Conservation (phyloP, 2,797 vertebrate genomes). For the Sebastes itinus region DNA sequence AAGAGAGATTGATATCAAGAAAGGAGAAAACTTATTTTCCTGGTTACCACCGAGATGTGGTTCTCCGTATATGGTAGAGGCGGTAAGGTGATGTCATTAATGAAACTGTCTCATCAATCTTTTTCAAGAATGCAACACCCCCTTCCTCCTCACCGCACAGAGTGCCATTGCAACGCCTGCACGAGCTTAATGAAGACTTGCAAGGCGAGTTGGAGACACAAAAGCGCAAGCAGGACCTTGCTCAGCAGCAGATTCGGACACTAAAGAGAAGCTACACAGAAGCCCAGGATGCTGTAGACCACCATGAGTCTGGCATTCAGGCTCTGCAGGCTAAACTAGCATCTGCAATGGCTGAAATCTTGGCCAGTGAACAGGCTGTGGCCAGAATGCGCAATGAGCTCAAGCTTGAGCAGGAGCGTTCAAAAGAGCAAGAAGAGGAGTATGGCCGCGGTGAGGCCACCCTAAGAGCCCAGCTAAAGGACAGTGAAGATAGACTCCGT, state of each 20-base stretch:
- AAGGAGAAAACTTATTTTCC: constrained; percentile 42
- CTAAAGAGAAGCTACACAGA: constrained; percentile 93
- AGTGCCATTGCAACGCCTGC: constrained; percentile 91
- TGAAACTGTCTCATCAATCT: constrained; percentile 92
- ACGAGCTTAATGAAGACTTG: constrained; percentile 92
- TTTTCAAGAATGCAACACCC: constrained; percentile 93
- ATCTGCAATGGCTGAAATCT: constrained; percentile 89
- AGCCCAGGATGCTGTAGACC: constrained; percentile 90
- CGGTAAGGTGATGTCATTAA: constrained; percentile 88
- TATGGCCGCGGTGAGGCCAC: constrained; percentile 83
- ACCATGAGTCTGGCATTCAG: constrained; percentile 91
- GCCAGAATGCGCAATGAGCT: constrained; percentile 91
- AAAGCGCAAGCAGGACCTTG: constrained; percentile 89
- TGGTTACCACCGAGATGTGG: constrained; percentile 91
- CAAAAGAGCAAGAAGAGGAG: constrained; percentile 90
- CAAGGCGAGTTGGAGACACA: constrained; percentile 91
- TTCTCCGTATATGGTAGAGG: constrained; percentile 83
- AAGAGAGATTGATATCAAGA: constrained; percentile 20
- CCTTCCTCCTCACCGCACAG: constrained; percentile 85
- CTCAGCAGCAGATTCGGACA: constrained; percentile 90
- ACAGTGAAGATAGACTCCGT: constrained; percentile 91
- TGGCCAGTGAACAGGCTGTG: constrained; percentile 91
- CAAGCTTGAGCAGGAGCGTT: constrained; percentile 89
- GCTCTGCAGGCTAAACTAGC: constrained; percentile 90
- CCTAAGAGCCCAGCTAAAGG: constrained; percentile 88